phyloP scores from a whole-genome alignment of 2,888 invertebrate species.

The Antheraea assamensis region DNA sequence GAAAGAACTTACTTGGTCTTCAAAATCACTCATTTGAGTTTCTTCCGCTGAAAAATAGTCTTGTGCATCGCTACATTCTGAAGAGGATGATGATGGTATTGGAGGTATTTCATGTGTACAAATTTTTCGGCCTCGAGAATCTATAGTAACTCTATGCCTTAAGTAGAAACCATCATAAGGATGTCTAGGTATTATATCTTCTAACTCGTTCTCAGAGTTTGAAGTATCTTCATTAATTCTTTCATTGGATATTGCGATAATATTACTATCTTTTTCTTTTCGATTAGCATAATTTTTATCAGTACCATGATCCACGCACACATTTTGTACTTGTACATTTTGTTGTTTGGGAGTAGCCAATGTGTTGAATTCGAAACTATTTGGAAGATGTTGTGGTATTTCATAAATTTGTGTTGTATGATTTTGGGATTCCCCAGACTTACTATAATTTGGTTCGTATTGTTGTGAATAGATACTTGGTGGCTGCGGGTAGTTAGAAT shows the following conservation, averaged over 20 bases:
- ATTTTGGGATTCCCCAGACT: conserved; percentile 30
- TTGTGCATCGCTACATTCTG: conserved; percentile 49
- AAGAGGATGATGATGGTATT: conserved; percentile 56
- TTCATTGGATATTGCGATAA: conserved; percentile 24
- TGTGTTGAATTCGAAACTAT: conserved; percentile 21
- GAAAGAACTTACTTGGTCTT: conserved; percentile 63
- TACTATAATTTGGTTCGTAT: conserved; percentile 24
- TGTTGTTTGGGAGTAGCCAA: conserved; percentile 25
- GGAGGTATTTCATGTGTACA: conserved; percentile 73
- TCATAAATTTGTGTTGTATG: conserved; percentile 22
- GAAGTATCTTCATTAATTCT: conserved; percentile 56
- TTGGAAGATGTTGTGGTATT: conserved; percentile 26
- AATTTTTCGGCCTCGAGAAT: conserved; percentile 66
- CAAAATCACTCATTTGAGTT: conserved; percentile 39
- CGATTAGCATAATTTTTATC: conserved; percentile 24
- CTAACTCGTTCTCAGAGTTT: conserved; percentile 57
- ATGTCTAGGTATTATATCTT: conserved; percentile 70
- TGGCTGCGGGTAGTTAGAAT: conserved; percentile 29
- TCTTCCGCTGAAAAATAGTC: conserved; percentile 47
- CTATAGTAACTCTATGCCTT: conserved; percentile 66
- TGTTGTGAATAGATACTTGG: conserved; percentile 24
- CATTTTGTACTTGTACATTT: conserved; percentile 47
- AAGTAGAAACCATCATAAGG: conserved; percentile 78
- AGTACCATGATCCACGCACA: conserved; percentile 49
- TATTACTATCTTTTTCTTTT: neutral